phyloP scores from a whole-genome alignment of 2,888 invertebrate species.

The Melikaiella ostensackeni region DNA sequence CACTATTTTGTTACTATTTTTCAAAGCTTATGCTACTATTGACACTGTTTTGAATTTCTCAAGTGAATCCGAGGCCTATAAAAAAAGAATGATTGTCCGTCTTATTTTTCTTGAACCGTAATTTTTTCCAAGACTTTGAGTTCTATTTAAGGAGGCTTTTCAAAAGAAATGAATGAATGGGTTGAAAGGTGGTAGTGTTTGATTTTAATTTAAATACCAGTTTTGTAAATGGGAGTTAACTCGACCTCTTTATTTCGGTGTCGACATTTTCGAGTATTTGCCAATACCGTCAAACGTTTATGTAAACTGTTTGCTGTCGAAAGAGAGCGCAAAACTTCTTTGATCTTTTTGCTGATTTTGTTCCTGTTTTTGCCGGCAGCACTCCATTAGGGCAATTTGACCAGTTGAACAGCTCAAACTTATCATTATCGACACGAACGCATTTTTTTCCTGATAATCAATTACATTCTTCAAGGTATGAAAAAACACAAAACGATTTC shows the following conservation, averaged over 20 bases:
- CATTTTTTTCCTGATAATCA: slow-evolving; percentile 24
- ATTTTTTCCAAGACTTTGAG: not conserved
- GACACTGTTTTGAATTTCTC: too few relatives aligned
- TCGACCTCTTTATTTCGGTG: slow-evolving; percentile 5
- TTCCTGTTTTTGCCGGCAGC: slow-evolving; percentile 20
- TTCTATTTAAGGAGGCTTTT: not conserved
- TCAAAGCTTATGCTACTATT: too few relatives aligned
- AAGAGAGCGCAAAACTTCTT: slow-evolving; percentile 20
- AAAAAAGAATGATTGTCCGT: too few relatives aligned
- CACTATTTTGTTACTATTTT: too few relatives aligned
- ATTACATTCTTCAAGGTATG: slow-evolving; percentile 31
- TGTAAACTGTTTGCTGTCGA: slow-evolving; percentile 19
- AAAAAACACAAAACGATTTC: slow-evolving; percentile 13
- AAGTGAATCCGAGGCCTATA: too few relatives aligned
- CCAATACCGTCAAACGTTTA: slow-evolving; percentile 11
- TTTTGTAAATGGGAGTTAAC: slow-evolving; percentile 3
- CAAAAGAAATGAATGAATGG: not conserved
- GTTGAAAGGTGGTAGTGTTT: not conserved
- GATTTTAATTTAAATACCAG: slow-evolving; percentile 10
- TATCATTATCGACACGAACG: slow-evolving; percentile 36
- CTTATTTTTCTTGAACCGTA: too few relatives aligned
- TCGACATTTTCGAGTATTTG: slow-evolving; percentile 1
- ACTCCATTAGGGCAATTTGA: slow-evolving; percentile 29
- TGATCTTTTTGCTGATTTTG: slow-evolving; percentile 26
- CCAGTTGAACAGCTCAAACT: slow-evolving; percentile 37